Evolutionary conservation across 2,888 invertebrate species (phyloP).

Genomic region (Mystacides longicornis): DNA sequence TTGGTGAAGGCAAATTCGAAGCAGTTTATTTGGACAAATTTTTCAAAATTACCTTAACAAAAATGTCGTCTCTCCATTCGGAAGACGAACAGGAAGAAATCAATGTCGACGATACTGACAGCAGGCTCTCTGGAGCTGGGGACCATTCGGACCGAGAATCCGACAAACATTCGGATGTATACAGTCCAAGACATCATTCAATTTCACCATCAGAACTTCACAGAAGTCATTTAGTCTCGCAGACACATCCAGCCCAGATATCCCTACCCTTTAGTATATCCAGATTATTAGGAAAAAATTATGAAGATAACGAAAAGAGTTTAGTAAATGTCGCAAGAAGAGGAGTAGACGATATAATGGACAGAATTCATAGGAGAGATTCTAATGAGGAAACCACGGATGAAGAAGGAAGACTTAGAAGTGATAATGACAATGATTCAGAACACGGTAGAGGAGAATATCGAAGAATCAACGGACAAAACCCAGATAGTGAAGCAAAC

Average conservation of each 20-base stretch:
- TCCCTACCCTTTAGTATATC: slow-evolving; percentile 76
- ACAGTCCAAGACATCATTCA: slow-evolving; percentile 40
- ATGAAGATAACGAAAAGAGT: slow-evolving; percentile 49
- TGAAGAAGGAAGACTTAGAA: slow-evolving; percentile 31
- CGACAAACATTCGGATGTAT: slow-evolving; percentile 51
- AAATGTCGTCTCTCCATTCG: slow-evolving; percentile 48
- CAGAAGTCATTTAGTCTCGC: slow-evolving; percentile 46
- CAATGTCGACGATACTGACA: slow-evolving; percentile 59
- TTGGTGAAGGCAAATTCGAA: no score
- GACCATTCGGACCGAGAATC: slow-evolving; percentile 46
- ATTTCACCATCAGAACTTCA: slow-evolving; percentile 36
- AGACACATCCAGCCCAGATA: slow-evolving; percentile 42
- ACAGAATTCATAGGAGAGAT: slow-evolving; percentile 37
- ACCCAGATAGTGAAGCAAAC: slow-evolving; percentile 15
- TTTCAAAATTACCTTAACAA: background rate
- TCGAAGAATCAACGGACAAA: slow-evolving; percentile 14
- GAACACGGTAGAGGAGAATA: slow-evolving; percentile 41
- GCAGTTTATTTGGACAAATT: no score
- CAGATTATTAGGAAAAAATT: slow-evolving; percentile 68
- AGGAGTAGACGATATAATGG: slow-evolving; percentile 33
- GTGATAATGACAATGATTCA: slow-evolving; percentile 47
- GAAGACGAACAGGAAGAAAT: slow-evolving; percentile 62
- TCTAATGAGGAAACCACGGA: slow-evolving; percentile 35
- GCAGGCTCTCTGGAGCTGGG: slow-evolving; percentile 49
- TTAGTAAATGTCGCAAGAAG: slow-evolving; percentile 27